Percentiles rank a stretch among this genome's conserved stretches.
phyloP scores from a whole-genome alignment of 1,140 invertebrate genomes.

The Panagrolaimus sp. region DNA sequence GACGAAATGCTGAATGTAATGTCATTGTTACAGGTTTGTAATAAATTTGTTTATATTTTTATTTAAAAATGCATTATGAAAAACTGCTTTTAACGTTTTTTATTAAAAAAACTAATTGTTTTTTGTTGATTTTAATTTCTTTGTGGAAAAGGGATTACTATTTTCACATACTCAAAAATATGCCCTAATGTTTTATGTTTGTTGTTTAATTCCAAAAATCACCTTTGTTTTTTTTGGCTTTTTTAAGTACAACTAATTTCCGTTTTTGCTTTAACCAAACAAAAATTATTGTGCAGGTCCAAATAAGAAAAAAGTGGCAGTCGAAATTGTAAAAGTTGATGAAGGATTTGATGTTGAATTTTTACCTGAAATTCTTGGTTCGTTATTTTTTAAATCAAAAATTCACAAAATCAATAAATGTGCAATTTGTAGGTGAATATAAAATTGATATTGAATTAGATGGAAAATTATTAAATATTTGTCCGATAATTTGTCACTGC shows the following conservation, averaged over 20 bases:
- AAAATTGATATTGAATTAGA: slow-evolving; percentile 53
- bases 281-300: slow-evolving; percentile 34
- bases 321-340: slow-evolving; percentile 31
- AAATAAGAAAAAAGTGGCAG: slow-evolving; percentile 31
- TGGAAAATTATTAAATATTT: slow-evolving; percentile 35
- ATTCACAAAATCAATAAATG: background rate
- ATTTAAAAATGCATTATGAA: too few relatives aligned
- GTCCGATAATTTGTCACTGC: slow-evolving; percentile 37
- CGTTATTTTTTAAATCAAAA: slow-evolving; percentile 24
- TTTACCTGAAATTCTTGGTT: slow-evolving; percentile 35
- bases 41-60: background rate
- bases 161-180: slow-evolving; percentile 15
- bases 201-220: slow-evolving; percentile 9
- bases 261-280: slow-evolving; percentile 21
- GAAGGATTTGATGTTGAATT: slow-evolving; percentile 50
- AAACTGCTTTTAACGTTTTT: too few relatives aligned
- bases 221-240: background rate
- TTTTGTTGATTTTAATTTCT: slow-evolving; percentile 5
- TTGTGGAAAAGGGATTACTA: background rate
- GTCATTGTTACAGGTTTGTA: slow-evolving; percentile 62
- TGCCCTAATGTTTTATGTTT: slow-evolving; percentile 16
- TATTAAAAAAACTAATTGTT: too few relatives aligned
- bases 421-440: slow-evolving; percentile 39
- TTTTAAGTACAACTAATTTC: slow-evolving; percentile 20
- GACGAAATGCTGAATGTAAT: slow-evolving; percentile 57